Conservation (phyloP, 2,888 invertebrate species). For the Chrysolina haemoptera region DNA sequence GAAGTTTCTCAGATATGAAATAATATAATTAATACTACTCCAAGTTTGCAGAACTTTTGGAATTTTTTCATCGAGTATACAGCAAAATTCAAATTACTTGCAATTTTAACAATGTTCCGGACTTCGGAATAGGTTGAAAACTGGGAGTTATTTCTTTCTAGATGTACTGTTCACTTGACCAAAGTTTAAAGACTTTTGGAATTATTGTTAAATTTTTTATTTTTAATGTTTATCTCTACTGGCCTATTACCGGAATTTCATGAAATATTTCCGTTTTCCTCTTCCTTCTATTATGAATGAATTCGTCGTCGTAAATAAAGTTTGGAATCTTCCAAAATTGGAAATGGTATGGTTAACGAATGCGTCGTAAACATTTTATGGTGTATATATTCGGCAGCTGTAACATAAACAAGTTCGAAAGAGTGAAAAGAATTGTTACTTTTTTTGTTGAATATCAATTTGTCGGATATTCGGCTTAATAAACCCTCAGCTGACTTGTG, state of each 20-base stretch:
- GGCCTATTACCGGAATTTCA: background rate
- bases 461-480: slow-evolving; percentile 1
- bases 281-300: background rate
- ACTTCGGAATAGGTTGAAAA: no score
- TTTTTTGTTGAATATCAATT: background rate
- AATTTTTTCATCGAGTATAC: no score
- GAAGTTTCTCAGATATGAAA: no score
- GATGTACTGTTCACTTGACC: no score
- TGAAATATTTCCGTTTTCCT: background rate
- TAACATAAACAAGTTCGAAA: background rate
- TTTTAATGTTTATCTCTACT: no score
- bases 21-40: no score
- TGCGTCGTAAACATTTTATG: slow-evolving; percentile 3
- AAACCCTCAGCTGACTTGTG: background rate
- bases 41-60: no score
- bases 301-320: background rate
- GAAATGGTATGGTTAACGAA: background rate
- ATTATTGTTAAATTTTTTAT: no score
- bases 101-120: no score
- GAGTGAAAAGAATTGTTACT: background rate
- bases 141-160: no score
- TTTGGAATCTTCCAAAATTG: background rate
- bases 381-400: background rate
- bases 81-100: no score
- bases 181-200: no score